Percentiles rank a stretch among this genome's conserved stretches.
Conservation (phyloP, 1,140 invertebrate genomes). For the Mesaphorura yosii region DNA sequence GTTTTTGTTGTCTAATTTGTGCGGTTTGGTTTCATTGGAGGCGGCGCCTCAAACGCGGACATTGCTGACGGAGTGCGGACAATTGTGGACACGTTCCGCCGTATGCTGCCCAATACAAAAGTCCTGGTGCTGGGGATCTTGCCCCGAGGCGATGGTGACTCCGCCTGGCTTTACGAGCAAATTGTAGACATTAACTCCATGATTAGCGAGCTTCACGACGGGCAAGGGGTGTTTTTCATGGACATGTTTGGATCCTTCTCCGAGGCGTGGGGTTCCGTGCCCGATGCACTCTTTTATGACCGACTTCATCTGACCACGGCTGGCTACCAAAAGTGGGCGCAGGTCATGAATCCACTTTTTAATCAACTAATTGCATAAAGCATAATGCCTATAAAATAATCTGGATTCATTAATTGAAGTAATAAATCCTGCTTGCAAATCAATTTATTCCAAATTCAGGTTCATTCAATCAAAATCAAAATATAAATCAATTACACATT, state of each 20-base stretch:
- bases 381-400: too few relatives aligned
- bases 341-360: conserved; percentile 13
- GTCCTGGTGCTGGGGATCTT: conserved; percentile 18
- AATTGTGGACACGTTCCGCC: background rate
- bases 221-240: conserved; percentile 4
- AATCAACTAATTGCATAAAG: conserved; percentile 8
- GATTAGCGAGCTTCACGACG: conserved; percentile 9
- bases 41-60: background rate
- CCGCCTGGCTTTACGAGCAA: background rate
- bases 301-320: conserved; percentile 9
- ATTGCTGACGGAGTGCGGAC: conserved; percentile 4
- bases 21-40: too few relatives aligned
- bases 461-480: too few relatives aligned
- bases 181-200: conserved; percentile 14
- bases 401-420: too few relatives aligned
- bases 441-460: too few relatives aligned
- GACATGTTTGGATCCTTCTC: conserved; percentile 17
- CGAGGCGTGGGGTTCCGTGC: conserved; percentile 1
- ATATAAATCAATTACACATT: too few relatives aligned
- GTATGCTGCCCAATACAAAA: conserved; percentile 10
- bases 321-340: conserved; percentile 15
- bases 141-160: background rate
- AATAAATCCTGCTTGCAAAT: too few relatives aligned
- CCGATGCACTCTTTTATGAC: conserved; percentile 9
- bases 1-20: too few relatives aligned